These are phyloP conservation scores for Adela reaumurella DNA, from an alignment of 2,888 invertebrate species.

Conservation along the genomic window DNA sequence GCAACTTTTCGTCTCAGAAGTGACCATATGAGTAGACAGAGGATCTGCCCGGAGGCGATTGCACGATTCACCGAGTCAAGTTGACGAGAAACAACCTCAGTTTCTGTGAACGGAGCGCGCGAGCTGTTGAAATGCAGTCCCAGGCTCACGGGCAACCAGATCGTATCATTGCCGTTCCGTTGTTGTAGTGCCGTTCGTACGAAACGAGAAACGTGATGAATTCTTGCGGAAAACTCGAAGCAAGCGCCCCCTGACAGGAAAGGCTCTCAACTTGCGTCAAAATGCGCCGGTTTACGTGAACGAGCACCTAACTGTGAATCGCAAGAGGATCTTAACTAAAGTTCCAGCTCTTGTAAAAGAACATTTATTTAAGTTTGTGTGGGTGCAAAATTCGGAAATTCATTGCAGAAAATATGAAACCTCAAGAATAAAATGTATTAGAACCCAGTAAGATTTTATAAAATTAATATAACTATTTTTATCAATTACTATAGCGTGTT, in stretches of 20 bases:
- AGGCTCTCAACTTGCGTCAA: background rate
- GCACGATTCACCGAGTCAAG: background rate
- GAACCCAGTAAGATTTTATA: background rate
- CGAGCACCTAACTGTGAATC: background rate
- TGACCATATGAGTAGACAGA: too few species aligned
- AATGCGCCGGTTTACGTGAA: background rate
- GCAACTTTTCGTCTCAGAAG: background rate
- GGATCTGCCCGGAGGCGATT: background rate
- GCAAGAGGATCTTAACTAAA: background rate
- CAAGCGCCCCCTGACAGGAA: background rate
- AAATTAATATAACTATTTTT: too few species aligned
- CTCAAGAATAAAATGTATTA: background rate
- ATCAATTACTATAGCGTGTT: too few species aligned
- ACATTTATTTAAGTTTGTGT: background rate
- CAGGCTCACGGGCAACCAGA: background rate
- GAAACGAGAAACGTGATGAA: background rate
- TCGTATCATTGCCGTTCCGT: too few species aligned
- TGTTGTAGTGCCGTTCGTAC: background rate
- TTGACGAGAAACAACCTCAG: background rate
- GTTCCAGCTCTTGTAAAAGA: background rate
- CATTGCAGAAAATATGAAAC: background rate
- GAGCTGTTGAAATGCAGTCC: background rate
- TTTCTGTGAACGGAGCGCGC: background rate
- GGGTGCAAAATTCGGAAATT: background rate
- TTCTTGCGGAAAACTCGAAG: background rate